phyloP scores from a whole-genome alignment of 2,113 vertebrate genomes.

The Tinamus guttatus region DNA sequence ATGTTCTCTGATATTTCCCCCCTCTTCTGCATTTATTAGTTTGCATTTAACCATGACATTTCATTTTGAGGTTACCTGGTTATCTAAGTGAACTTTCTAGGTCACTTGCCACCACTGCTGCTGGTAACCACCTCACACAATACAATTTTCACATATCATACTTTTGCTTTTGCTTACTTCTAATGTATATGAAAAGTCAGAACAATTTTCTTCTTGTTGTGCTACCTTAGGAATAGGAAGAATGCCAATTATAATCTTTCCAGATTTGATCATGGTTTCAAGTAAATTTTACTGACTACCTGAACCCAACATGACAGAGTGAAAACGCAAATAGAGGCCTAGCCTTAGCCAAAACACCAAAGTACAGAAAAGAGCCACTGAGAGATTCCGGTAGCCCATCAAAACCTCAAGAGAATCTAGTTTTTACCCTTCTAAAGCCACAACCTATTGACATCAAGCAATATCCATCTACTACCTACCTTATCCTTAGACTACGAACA shows the following conservation, averaged over 20 bases:
- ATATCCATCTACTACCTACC: neutral
- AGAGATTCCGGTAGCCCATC: neutral
- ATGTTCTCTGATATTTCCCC: neutral
- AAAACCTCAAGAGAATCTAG: neutral
- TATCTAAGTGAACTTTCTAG: neutral
- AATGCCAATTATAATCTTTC: neutral
- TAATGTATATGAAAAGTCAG: neutral
- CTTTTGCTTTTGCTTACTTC: neutral
- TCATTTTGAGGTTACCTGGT: neutral
- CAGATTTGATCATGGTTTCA: neutral
- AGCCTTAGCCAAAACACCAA: neutral
- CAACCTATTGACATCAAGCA: neutral
- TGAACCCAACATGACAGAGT: neutral
- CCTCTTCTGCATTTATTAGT: neutral
- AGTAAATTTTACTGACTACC: neutral
- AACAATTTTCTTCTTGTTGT: neutral
- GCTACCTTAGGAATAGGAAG: neutral
- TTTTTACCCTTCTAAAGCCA: neutral
- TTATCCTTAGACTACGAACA: neutral
- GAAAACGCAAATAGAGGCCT: neutral
- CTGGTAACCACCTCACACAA: neutral
- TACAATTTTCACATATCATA: neutral
- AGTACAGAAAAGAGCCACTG: fast-evolving
- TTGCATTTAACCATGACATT: neutral
- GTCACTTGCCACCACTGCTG: neutral